phyloP scores from a whole-genome alignment of 2,797 vertebrate species.

The Bovichtus diacanthus region DNA sequence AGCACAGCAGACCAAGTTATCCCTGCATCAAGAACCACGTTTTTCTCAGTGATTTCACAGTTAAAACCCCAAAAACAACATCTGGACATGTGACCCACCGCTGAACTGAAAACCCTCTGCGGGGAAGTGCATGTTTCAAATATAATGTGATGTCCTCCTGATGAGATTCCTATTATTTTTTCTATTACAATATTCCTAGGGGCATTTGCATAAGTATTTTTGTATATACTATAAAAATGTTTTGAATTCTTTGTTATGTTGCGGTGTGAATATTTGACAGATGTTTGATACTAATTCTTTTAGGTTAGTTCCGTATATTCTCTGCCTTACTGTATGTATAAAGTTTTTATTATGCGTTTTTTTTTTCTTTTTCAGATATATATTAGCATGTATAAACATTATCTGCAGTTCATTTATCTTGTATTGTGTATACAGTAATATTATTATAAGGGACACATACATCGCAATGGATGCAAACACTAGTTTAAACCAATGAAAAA shows the following conservation, averaged over 20 bases:
- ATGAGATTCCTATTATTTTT: constrained; percentile 81
- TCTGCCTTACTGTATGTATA: constrained; percentile 90
- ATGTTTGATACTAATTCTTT: constrained; percentile 85
- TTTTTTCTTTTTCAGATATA: constrained; percentile 87
- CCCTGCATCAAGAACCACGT: constrained; percentile 60
- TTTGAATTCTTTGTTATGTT: constrained; percentile 81
- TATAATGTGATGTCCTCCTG: constrained; percentile 76
- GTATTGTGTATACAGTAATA: constrained; percentile 89
- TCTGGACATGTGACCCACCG: constrained; percentile 54
- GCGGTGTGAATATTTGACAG: constrained; percentile 81
- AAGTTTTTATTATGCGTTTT: constrained; percentile 87
- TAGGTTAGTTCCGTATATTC: constrained; percentile 89
- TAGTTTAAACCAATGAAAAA: constrained; percentile 76
- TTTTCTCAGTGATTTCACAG: constrained; percentile 57
- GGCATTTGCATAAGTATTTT: constrained; percentile 89
- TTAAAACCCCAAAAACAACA: constrained; percentile 53
- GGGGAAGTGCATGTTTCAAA: constrained; percentile 83
- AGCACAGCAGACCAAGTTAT: constrained; percentile 69
- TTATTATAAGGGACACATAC: constrained; percentile 85
- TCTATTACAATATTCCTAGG: constrained; percentile 81
- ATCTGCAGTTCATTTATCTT: constrained; percentile 87
- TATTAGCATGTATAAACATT: constrained; percentile 92
- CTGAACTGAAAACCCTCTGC: constrained; percentile 64
- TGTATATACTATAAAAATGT: constrained; percentile 82
- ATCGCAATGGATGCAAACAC: constrained; percentile 89